Evolutionary conservation across 2,113 vertebrate species (phyloP).

Genomic region (human (Homo sapiens)): GRCh38 chrY:12350001-12350500

Average conservation of each 20-base stretch:
- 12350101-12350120: not conserved
- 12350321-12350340: too few species aligned
- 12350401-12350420: too few species aligned
- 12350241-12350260: not conserved
- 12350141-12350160: not conserved
- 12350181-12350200: not conserved
- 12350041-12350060: too few species aligned
- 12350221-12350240: too few species aligned
- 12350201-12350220: too few species aligned
- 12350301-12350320: not conserved
- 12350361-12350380: not conserved
- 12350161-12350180: not conserved
- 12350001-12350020: not conserved
- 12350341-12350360: not conserved
- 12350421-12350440: too few species aligned
- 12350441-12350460: not conserved
- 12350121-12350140: not conserved
- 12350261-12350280: not conserved
- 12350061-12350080: not conserved
- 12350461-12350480: not conserved
- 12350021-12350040: accelerated
- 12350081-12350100: not conserved
- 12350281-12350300: too few species aligned
- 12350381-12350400: accelerated
- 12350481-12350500: too few species aligned